Base-by-base conservation (phyloP, 2,888 invertebrate species). In the Oscheius myriophilus region DNA sequence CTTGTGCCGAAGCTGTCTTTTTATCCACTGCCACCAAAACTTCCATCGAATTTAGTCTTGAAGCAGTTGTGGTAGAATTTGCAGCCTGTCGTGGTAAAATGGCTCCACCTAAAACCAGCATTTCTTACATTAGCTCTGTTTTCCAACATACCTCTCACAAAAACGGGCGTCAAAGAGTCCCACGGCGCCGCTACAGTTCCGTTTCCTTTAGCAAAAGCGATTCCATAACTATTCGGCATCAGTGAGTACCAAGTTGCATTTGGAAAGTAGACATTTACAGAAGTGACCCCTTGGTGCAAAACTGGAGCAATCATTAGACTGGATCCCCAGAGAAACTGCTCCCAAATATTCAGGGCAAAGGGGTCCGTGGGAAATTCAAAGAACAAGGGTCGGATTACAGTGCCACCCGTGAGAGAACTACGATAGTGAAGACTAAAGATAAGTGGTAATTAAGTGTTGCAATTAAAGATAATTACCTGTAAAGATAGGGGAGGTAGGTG, bases 11-110 rank as follows among this genome's bases (percentile, higher is more conserved):
- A 3, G 9, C 21, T 9, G n/a, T n/a, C 21, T 49, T 49, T n/a
- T 49, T 49, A 18, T 49, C 21, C 6, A 67, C 61, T 1, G 72
- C 91, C 0, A 91, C 90, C 11, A 92, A 83, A 39, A 93, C 88
- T 79, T 91, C 90, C 71, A 93, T 89, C 52, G 91, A 90, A 42
- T 91, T 90, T 78, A 90, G 89, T 70, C 92, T 90, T 52, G 83
- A 69, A 3, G 72, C 77, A 0, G 75, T 77, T 3, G 84, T 83
- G 0, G 82, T 85, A 11, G 75, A 69, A 21, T 65, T 75, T 3
- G 83, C 71, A 12, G 69, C 75, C 70, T 87, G 90, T 73, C 90
- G 86, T 21, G 90, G 88, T 54, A 92, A 79, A 23, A 91, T 89
- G 46, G 89, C 88, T 33, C 92, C 91, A 9, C 57, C 69, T 69